phyloP scores from a whole-genome alignment of 2,888 invertebrate genomes.

The Meloe dianella region DNA sequence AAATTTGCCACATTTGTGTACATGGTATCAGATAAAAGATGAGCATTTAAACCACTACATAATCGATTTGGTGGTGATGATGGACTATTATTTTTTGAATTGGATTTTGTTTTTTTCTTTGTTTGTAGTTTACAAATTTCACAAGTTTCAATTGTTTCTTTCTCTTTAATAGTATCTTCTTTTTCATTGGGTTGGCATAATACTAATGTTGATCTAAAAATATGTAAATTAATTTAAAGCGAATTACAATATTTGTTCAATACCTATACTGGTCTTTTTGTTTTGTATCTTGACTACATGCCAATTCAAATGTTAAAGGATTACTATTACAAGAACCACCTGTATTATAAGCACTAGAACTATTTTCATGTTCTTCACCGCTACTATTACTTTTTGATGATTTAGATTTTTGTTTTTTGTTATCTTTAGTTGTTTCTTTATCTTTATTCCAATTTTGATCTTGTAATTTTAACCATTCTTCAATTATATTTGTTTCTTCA shows the following conservation, averaged over 20 bases:
- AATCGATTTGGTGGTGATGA: conserved; percentile 48
- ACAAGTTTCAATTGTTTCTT: conserved; percentile 42
- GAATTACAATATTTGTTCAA: background rate
- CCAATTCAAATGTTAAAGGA: conserved; percentile 63
- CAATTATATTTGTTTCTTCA: conserved; percentile 49
- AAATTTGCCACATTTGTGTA: conserved; percentile 74
- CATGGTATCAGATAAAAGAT: conserved; percentile 67
- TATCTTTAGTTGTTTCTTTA: conserved; percentile 41
- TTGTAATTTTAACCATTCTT: conserved; percentile 52
- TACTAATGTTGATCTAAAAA: conserved; percentile 51
- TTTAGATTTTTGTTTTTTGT: conserved; percentile 43
- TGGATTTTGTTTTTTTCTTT: conserved; percentile 48
- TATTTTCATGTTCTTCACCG: conserved; percentile 66
- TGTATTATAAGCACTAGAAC: conserved; percentile 77
- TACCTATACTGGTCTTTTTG: conserved; percentile 53
- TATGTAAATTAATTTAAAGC: background rate
- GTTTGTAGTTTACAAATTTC: conserved; percentile 46
- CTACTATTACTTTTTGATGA: conserved; percentile 57
- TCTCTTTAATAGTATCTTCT: conserved; percentile 42
- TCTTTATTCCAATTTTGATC: conserved; percentile 34
- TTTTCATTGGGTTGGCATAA: conserved; percentile 48
- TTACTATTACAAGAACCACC: conserved; percentile 77
- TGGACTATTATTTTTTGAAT: conserved; percentile 48
- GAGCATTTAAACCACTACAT: conserved; percentile 35
- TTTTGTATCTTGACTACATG: conserved; percentile 58